Percentiles rank a stretch among this genome's conserved stretches.
phyloP scores from a whole-genome alignment of 2,113 vertebrate genomes.

The Phocoena phocoena region DNA sequence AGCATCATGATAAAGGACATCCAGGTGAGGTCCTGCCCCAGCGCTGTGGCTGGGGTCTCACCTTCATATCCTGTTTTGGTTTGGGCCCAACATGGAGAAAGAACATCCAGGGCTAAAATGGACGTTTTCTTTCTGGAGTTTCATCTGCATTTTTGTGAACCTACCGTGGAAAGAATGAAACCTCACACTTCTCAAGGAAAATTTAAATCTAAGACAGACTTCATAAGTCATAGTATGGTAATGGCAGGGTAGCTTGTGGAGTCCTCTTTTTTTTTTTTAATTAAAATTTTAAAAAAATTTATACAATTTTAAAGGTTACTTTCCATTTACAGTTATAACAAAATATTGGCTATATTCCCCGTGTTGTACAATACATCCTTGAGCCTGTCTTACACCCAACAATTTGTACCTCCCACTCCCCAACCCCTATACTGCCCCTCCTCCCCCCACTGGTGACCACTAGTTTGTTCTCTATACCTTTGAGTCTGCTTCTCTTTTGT shows the following conservation, averaged over 20 bases:
- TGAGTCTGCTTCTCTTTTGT: background rate
- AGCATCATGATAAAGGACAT: constrained; percentile 90
- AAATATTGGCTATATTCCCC: too few species aligned
- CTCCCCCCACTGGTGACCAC: background rate
- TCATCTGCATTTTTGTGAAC: background rate
- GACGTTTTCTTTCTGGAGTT: background rate
- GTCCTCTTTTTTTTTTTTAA: background rate
- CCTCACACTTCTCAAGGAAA: background rate
- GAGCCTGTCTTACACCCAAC: too few species aligned
- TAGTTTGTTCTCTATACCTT: background rate
- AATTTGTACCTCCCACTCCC: too few species aligned
- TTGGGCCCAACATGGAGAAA: background rate
- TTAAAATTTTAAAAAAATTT: accelerated
- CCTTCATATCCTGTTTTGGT: background rate
- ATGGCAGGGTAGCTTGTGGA: background rate
- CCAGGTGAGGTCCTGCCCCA: constrained; percentile 85
- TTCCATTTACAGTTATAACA: too few species aligned
- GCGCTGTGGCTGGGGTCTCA: accelerated
- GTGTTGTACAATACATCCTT: too few species aligned
- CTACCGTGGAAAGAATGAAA: background rate
- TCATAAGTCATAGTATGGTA: background rate
- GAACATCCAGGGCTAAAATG: background rate
- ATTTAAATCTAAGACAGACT: background rate
- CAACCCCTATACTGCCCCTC: too few species aligned
- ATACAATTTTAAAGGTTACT: too few species aligned